Base-by-base conservation (phyloP, 2,113 vertebrate genomes). In the Spermophilus dauricus region DNA sequence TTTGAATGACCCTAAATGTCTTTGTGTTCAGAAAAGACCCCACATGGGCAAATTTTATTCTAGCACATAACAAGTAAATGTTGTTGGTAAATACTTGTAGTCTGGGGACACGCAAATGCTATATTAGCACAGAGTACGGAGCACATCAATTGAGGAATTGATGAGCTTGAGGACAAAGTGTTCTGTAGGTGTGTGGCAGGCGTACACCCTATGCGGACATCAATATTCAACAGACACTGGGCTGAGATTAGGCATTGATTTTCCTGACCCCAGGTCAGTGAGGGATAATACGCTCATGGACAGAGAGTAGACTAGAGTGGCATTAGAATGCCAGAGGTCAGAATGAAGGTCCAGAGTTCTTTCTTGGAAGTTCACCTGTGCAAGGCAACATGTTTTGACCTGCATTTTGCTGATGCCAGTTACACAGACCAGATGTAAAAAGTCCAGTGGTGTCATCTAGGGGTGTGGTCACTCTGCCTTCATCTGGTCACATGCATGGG, bases 81-180 rank as follows among this genome's bases (percentile, higher is more conserved):
- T 75, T 67, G 12, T 30, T 8, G 34, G 39, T 67, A 26, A 86
- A n/a, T 11, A 28, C 1, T 63, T 89, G 51, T 37, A 28, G 67
- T 70, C 13, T 26, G 34, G 16, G 34, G n/a, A 72, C 17, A 45
- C 0, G 26, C 11, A 32, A 11, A 34, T 24, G 14, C 2, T 0
- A 0, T 1, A 0, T n/a, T 8, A 45, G 26, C 48, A 13, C 48
- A 78, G 42, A 73, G 37, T 8, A 7, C 0, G 24, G 89, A 30
- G 28, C 13, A 2, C 16, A 20, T 86, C 58, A 32, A 0, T 12
- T 67, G 73, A 86, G 75, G 76, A 92, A 48, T 37, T 51, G 39
- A 3, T 73, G 30, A 34, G 13, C 53, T 16, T 5, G 51, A 56
- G 48, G n/a, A 14, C 22, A 12, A 0, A 5, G 1, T 84, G 65